Percentiles rank a stretch among this genome's conserved stretches.
Evolutionary conservation across 1,140 invertebrate species (phyloP).

Genomic region (Orussus abietinus): DNA sequence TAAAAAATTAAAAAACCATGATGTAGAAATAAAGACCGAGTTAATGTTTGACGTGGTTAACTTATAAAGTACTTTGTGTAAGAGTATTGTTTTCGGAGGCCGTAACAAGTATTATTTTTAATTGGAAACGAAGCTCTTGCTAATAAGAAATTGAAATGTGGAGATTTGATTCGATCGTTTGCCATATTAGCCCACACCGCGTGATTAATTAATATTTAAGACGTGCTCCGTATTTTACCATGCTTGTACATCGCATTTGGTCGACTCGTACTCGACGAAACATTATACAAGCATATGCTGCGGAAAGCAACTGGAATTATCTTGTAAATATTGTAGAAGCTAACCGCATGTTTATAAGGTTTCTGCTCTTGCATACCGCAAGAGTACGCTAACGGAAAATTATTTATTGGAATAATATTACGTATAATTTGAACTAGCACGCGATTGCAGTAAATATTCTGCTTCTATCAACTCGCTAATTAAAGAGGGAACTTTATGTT

Average conservation of each 20-base stretch:
- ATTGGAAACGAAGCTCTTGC: neutral
- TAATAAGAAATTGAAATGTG: neutral
- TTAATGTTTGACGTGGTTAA: too few species aligned
- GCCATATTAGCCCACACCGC: too few species aligned
- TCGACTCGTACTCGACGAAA: neutral
- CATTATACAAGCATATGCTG: neutral
- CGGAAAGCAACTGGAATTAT: constrained; percentile 1
- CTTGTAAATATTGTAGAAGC: neutral
- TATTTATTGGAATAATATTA: constrained; percentile 1
- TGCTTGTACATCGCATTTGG: constrained; percentile 1
- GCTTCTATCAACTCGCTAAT: neutral
- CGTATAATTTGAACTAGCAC: too few species aligned
- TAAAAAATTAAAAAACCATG: too few species aligned
- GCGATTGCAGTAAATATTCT: too few species aligned
- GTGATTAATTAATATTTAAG: neutral
- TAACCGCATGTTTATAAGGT: constrained; percentile 11
- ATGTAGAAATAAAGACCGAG: too few species aligned
- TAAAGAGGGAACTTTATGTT: constrained; percentile 9
- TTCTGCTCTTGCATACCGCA: constrained; percentile 18
- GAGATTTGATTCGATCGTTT: too few species aligned
- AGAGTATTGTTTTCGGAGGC: too few species aligned
- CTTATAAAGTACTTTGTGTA: neutral
- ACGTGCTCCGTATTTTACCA: constrained; percentile 14
- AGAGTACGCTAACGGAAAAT: constrained; percentile 11
- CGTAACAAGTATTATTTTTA: neutral